Conservation (phyloP, 1,140 invertebrate species). For the Drosophila pachea region DNA sequence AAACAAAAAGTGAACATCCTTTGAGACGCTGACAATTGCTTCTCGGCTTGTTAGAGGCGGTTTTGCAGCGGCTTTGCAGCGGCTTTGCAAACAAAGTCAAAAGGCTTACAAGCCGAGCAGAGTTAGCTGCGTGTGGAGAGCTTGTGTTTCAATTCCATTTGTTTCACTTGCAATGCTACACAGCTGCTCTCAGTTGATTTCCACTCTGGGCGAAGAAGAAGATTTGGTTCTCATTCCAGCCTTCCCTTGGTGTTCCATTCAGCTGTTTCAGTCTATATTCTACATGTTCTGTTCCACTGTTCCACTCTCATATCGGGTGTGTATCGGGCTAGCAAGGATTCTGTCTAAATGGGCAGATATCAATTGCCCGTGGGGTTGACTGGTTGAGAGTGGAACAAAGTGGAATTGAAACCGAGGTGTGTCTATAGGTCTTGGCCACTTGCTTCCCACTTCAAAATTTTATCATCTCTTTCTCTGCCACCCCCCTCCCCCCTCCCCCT, state of each 20-base stretch:
- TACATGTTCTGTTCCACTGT: neutral
- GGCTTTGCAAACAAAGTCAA: neutral
- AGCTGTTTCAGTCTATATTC: neutral
- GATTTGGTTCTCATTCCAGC: no score
- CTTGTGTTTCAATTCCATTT: conserved; percentile 1
- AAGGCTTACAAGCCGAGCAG: neutral
- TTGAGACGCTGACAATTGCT: neutral
- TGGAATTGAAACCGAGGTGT: no score
- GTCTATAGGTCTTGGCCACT: no score
- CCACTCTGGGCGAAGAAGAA: neutral
- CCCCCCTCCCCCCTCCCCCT: neutral
- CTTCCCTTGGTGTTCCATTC: neutral
- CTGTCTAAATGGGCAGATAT: no score
- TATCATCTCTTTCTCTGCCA: neutral
- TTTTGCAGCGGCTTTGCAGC: no score
- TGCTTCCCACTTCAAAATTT: no score
- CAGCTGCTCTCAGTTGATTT: neutral
- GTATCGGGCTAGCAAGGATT: no score
- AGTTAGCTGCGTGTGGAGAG: neutral
- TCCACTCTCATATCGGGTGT: no score
- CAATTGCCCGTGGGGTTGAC: no score
- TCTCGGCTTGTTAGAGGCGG: neutral
- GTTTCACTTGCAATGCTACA: neutral
- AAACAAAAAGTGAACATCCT: neutral
- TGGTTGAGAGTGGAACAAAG: no score